Conservation (phyloP, 2,888 invertebrate genomes). For the Sipha maydis region DNA sequence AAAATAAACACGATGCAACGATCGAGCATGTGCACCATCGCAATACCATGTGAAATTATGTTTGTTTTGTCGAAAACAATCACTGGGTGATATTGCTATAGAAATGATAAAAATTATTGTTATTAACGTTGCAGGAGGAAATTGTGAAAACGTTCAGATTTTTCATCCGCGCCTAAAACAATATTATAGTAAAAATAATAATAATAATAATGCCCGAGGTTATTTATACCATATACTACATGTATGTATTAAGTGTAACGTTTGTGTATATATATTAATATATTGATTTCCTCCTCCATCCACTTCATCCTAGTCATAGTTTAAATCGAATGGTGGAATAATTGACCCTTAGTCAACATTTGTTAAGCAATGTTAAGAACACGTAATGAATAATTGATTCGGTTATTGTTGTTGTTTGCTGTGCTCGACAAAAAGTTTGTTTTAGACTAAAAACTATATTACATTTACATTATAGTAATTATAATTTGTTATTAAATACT, state of each 20-base stretch:
- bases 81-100: neutral
- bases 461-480: no score
- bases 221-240: neutral
- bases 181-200: neutral
- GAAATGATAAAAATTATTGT: slow-evolving; percentile 27
- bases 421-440: neutral
- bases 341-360: neutral
- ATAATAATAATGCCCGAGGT: neutral
- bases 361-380: no score
- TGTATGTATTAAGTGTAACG: neutral
- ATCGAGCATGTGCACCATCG: neutral
- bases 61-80: slow-evolving; percentile 42
- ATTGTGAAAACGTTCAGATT: slow-evolving; percentile 26
- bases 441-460: neutral
- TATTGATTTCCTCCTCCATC: no score
- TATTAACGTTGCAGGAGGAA: slow-evolving; percentile 21
- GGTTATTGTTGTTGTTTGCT: no score
- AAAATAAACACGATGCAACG: neutral
- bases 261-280: no score
- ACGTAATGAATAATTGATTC: no score
- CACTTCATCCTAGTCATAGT: neutral
- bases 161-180: slow-evolving; percentile 33
- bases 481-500: no score
- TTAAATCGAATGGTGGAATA: neutral
- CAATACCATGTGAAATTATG: neutral